Conservation (phyloP, 2,113 vertebrate species). For the Buteo buteo region DNA sequence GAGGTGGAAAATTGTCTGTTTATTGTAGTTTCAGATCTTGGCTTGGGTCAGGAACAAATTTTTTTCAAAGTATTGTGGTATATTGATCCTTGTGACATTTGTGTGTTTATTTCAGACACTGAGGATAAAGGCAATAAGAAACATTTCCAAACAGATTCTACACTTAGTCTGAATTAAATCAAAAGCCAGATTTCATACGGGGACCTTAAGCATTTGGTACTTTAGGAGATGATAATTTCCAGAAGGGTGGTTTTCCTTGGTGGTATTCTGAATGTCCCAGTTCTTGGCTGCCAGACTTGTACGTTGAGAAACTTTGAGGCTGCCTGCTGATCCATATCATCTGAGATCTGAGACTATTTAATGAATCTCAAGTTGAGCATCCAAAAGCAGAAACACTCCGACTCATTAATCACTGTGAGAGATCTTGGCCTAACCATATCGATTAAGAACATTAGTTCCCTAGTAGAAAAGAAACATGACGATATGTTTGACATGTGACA, state of each 20-base stretch:
- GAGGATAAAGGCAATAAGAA: not conserved
- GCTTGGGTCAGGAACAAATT: not conserved
- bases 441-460: not conserved
- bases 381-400: not conserved
- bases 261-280: not conserved
- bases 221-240: not conserved
- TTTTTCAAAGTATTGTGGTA: not conserved
- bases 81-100: not conserved
- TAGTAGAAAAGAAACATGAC: not conserved
- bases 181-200: not conserved
- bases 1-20: not conserved
- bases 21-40: not conserved
- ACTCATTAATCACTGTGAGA: not conserved
- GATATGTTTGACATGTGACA: not conserved
- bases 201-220: not conserved
- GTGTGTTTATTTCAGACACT: not conserved
- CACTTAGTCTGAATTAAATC: not conserved
- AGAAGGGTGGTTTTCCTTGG: not conserved
- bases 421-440: not conserved
- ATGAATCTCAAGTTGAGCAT: not conserved
- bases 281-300: not conserved
- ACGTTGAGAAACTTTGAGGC: not conserved
- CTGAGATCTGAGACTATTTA: not conserved
- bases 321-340: not conserved
- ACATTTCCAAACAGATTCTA: not conserved